Evolutionary conservation across 2,888 invertebrate genomes (phyloP), one percentile per base, ranked within the genome.

Genomic region (Netelia virgata): DNA sequence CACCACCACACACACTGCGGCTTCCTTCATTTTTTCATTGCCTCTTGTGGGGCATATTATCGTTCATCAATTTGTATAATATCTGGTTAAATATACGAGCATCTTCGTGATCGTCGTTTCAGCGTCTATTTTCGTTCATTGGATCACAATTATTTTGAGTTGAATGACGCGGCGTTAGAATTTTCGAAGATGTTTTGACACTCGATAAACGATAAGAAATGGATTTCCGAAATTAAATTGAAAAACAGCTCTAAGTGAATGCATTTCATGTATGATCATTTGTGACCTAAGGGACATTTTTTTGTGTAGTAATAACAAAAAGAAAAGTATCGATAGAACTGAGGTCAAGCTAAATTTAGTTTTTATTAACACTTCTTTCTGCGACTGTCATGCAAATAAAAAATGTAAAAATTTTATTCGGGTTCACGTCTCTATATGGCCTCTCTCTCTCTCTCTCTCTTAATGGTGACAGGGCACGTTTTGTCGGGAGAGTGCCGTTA

Each of bases 51-150:
- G 61, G 16, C 47, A 47, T 76, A 72, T 77, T 72, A 77, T 72
- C 76, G 82, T 82, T 82, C 66, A 77, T 77, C 76, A 82, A 82
- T 77, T 77, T 77, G 77, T 57, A 64, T 72, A 82, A 82, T 77
- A 77, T 77, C 59, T 50, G 70, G 20, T 63, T 28, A 70, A 63
- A 61, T 81, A 63, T 41, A 28, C 18, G 23, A 14, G 43, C 53
- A 53, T 69, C 47, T 16, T 20, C 10, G 28, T 55, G 47, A 69
- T 57, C 50, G 47, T 36, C 64, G 53, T 64, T 28, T 74, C 10
- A 28, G 20, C 36, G 63, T 8, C 36, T 55, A 55, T 75, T 64
- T 20, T 53, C 14, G 20, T 47, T 47, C 3, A 1, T 10, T 47
- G 1, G 10, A 47, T 11, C 47, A 47, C 47, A 47, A 47, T 47